Evolutionary conservation across 2,113 vertebrate genomes (phyloP).

Genomic region (Opisthocomus hoazin): DNA sequence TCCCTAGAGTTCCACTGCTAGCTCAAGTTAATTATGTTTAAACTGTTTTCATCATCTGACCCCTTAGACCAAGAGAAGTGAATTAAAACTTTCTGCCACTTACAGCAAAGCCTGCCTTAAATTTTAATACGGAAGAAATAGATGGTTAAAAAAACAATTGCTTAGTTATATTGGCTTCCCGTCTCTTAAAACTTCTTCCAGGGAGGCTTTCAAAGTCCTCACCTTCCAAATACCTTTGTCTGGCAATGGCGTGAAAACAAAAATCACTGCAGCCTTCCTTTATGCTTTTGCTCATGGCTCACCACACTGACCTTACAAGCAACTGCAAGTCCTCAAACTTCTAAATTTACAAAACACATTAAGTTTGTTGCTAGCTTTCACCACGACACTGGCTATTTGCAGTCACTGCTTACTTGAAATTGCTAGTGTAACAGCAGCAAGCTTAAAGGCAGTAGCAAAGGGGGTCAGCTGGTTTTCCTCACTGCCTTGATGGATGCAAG

Average conservation of each 20-base stretch:
- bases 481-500: too few relatives aligned
- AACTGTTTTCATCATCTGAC: background rate
- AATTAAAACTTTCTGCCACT: background rate
- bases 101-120: background rate
- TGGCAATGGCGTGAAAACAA: background rate
- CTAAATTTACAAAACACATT: background rate
- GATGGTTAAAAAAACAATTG: background rate
- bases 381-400: background rate
- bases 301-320: background rate
- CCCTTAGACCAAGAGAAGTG: background rate
- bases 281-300: background rate
- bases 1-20: slow-evolving; percentile 10
- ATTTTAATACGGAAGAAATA: background rate
- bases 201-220: background rate
- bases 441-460: background rate
- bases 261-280: background rate
- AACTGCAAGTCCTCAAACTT: background rate
- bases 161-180: background rate
- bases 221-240: background rate
- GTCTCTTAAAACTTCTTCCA: background rate
- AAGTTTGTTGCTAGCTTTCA: background rate
- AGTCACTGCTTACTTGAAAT: background rate
- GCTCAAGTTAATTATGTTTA: slow-evolving; percentile 16
- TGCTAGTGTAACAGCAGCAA: background rate
- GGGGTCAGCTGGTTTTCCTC: background rate